Evolutionary conservation across 2,888 invertebrate species (phyloP).

Genomic region (Volucella inflata): DNA sequence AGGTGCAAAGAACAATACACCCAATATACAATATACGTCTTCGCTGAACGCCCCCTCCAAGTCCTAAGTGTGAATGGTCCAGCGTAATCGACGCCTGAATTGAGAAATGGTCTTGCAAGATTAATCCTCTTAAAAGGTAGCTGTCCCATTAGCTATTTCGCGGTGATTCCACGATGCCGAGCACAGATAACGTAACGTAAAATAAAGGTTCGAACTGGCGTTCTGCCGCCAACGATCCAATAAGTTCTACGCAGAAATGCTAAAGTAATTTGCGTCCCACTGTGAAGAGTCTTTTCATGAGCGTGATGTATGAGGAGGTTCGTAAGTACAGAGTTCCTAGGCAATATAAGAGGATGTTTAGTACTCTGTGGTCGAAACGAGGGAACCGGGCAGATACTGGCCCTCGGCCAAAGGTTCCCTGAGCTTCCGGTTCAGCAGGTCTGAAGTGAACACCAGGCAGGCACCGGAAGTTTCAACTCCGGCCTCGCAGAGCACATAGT

Average conservation of each 20-base stretch:
- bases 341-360: slow-evolving; percentile 15
- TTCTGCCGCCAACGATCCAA: neutral
- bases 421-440: no score
- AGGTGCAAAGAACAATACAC: slow-evolving; percentile 77
- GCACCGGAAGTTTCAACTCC: no score
- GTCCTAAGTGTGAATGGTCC: slow-evolving; percentile 68
- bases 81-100: slow-evolving; percentile 72
- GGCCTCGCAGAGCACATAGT: no score
- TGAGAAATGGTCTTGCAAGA: slow-evolving; percentile 60
- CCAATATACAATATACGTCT: slow-evolving; percentile 72
- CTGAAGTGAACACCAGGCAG: no score
- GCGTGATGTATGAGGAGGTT: neutral
- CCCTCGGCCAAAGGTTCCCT: no score
- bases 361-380: no score
- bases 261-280: neutral
- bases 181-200: slow-evolving; percentile 62
- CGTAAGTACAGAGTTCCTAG: neutral
- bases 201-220: slow-evolving; percentile 4
- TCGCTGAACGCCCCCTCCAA: slow-evolving; percentile 53
- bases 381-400: no score
- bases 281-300: slow-evolving; percentile 8
- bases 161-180: neutral
- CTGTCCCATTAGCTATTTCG: slow-evolving; percentile 77
- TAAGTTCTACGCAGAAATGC: slow-evolving; percentile 1
- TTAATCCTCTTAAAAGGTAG: slow-evolving; percentile 68